Evolutionary conservation across 2,797 vertebrate species (phyloP).

Genomic region (Coracias cyanogaster): DNA sequence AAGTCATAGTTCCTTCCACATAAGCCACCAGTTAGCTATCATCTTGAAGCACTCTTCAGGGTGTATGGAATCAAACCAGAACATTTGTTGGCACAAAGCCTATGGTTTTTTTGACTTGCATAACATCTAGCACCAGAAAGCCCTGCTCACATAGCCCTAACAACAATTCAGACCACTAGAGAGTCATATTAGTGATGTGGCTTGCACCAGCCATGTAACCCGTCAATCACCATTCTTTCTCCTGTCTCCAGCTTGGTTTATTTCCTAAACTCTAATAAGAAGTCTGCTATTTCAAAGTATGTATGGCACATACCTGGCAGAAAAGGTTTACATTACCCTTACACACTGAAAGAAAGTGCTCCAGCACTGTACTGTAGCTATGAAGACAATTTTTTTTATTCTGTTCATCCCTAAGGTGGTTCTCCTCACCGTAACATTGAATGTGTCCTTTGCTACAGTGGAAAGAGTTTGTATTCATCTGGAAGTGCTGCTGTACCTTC

Average conservation of each 20-base stretch:
- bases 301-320: background rate
- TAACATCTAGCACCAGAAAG: background rate
- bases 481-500: background rate
- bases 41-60: background rate
- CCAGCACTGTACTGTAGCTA: background rate
- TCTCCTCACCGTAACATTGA: background rate
- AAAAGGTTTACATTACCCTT: background rate
- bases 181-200: background rate
- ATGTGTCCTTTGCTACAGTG: background rate
- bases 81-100: background rate
- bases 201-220: background rate
- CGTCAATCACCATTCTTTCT: background rate
- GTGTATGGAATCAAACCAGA: background rate
- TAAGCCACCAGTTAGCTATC: background rate
- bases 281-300: background rate
- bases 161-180: background rate
- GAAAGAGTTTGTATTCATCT: background rate
- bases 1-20: background rate
- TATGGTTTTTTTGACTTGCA: background rate
- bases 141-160: background rate
- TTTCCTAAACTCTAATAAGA: background rate
- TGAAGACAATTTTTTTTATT: background rate
- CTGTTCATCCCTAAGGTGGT: background rate
- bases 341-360: background rate
- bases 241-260: background rate